Evolutionary conservation across 1,140 invertebrate genomes (phyloP).

Genomic region (Phenacoccus solenopsis): DNA sequence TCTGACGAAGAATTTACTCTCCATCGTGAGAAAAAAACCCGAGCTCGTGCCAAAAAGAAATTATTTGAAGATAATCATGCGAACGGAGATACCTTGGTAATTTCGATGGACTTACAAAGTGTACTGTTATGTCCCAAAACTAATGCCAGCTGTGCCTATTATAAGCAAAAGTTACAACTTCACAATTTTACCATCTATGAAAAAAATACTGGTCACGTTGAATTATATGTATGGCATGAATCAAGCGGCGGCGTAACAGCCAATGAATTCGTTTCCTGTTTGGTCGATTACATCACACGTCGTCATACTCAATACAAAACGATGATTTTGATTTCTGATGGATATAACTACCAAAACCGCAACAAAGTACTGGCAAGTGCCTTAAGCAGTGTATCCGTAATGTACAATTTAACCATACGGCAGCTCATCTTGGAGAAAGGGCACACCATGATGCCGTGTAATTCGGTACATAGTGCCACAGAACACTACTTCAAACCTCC

Average conservation of each 20-base stretch:
- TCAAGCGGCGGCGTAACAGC: conserved; percentile 28
- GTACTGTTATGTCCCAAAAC: too few species aligned
- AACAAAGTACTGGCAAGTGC: conserved; percentile 19
- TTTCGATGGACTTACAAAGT: too few species aligned
- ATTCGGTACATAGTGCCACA: conserved; percentile 24
- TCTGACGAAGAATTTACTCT: too few species aligned
- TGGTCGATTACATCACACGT: conserved; percentile 21
- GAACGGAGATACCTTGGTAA: too few species aligned
- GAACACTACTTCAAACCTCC: conserved; percentile 22
- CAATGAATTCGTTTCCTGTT: conserved; percentile 26
- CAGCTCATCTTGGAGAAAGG: conserved; percentile 26
- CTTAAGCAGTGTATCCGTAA: conserved; percentile 10
- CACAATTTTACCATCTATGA: conserved; percentile 29
- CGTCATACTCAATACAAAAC: conserved; percentile 18
- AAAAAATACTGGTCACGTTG: conserved; percentile 27
- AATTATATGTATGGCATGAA: conserved; percentile 31
- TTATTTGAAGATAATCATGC: too few species aligned
- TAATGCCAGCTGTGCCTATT: too few species aligned
- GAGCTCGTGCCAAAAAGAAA: too few species aligned
- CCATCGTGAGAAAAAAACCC: too few species aligned
- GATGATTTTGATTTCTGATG: conserved; percentile 2
- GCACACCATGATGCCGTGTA: conserved; percentile 31
- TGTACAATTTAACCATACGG: conserved; percentile 4
- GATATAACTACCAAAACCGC: conserved; percentile 20
- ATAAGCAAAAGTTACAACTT: too few species aligned